phyloP scores from a whole-genome alignment of 2,113 vertebrate species.

The western clawed frog (Xenopus tropicalis) region UCB_Xtro_10.0 CM004450.2:76172001-76172500 shows the following conservation, averaged over 20 bases:
- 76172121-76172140: constrained; percentile 10
- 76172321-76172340: constrained; percentile 32
- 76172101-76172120: constrained; percentile 12
- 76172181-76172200: not conserved
- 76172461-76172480: constrained; percentile 67
- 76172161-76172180: constrained; percentile 11
- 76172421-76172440: constrained; percentile 70
- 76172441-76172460: constrained; percentile 56
- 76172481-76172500: constrained; percentile 54
- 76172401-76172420: constrained; percentile 70
- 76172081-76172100: not conserved
- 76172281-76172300: constrained; percentile 52
- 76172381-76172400: constrained; percentile 75
- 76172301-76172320: constrained; percentile 56
- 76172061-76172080: not conserved
- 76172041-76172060: constrained; percentile 20
- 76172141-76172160: constrained; percentile 11
- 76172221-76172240: constrained; percentile 64
- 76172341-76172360: not conserved
- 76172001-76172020: not conserved
- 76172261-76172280: constrained; percentile 50
- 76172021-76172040: not conserved
- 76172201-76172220: constrained; percentile 8
- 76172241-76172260: constrained; percentile 46
- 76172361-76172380: constrained; percentile 62